Evolutionary conservation across 2,113 vertebrate species (phyloP).

Genomic region (Neogale vison): DNA sequence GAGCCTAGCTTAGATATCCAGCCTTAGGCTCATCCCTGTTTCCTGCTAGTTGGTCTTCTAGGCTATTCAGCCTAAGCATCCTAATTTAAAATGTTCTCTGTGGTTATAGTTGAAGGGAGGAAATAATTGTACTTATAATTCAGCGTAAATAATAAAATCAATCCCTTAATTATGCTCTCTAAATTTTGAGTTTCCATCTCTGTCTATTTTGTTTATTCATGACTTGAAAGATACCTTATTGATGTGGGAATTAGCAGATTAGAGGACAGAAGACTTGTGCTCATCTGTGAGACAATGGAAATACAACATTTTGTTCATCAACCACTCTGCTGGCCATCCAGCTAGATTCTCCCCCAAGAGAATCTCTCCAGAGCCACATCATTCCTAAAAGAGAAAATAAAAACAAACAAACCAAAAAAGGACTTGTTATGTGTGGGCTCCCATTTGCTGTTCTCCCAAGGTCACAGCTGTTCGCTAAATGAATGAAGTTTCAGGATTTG

Average conservation of each 20-base stretch:
- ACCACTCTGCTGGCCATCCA: conserved; percentile 73
- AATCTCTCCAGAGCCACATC: conserved; percentile 54
- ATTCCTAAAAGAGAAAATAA: conserved; percentile 64
- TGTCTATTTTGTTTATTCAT: conserved; percentile 65
- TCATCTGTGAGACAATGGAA: conserved; percentile 74
- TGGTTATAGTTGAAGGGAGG: conserved; percentile 65
- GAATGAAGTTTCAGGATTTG: conserved; percentile 67
- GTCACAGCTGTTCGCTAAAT: conserved; percentile 14
- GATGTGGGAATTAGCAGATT: conserved; percentile 74
- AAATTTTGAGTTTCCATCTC: conserved; percentile 65
- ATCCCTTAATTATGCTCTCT: conserved; percentile 72
- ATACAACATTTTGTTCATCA: conserved; percentile 78
- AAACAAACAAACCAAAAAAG: conserved; percentile 30
- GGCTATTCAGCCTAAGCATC: neutral
- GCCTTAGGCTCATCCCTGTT: rapidly evolving
- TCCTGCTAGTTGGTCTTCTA: neutral
- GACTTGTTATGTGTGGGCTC: conserved; percentile 41
- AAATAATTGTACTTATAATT: conserved; percentile 69
- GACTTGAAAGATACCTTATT: conserved; percentile 71
- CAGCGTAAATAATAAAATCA: conserved; percentile 80
- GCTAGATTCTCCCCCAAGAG: conserved; percentile 62
- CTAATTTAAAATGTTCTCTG: conserved; percentile 71
- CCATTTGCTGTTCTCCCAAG: conserved; percentile 3
- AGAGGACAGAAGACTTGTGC: conserved; percentile 67
- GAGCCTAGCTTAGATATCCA: no score